A percentile compares a stretch with the other conserved stretches of the same genome.
Evolutionary conservation across 2,113 vertebrate species (phyloP).

Genomic region (Microcebus tavaratra): DNA sequence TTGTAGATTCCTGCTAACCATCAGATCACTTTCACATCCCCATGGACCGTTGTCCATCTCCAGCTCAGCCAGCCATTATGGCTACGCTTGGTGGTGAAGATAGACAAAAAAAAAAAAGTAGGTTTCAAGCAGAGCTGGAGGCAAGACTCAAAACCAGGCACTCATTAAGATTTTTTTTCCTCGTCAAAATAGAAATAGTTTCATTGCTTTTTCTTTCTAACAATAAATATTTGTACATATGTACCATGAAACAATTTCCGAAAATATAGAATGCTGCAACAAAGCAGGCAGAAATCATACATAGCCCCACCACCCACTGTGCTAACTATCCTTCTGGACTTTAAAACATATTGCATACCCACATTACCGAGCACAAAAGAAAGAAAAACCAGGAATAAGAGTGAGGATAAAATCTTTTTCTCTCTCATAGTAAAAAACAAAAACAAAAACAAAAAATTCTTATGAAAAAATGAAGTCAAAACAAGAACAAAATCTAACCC

Average conservation of each 20-base stretch:
- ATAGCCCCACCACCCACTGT: not conserved
- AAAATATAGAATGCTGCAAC: not conserved
- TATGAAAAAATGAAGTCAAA: not conserved
- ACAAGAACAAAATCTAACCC: not conserved
- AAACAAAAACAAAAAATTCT: not conserved
- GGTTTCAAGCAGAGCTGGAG: not conserved
- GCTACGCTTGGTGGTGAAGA: not conserved
- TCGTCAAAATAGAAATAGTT: not conserved
- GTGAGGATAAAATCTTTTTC: not conserved
- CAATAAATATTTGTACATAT: not conserved
- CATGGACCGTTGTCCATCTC: not conserved
- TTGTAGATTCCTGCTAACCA: not conserved
- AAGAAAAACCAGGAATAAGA: not conserved
- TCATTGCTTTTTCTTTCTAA: not conserved
- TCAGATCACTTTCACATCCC: not conserved
- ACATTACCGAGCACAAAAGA: not conserved
- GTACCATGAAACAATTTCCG: not conserved
- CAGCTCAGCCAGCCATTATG: constrained; percentile 16
- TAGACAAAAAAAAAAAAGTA: not conserved
- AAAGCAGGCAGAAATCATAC: not conserved
- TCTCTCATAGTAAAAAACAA: not conserved
- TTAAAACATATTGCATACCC: not conserved
- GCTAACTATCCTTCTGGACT: not conserved
- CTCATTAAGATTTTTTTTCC: not conserved
- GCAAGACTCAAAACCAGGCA: not conserved